phyloP scores from a whole-genome alignment of 2,888 invertebrate genomes.

The Gymnosoma rotundatum region DNA sequence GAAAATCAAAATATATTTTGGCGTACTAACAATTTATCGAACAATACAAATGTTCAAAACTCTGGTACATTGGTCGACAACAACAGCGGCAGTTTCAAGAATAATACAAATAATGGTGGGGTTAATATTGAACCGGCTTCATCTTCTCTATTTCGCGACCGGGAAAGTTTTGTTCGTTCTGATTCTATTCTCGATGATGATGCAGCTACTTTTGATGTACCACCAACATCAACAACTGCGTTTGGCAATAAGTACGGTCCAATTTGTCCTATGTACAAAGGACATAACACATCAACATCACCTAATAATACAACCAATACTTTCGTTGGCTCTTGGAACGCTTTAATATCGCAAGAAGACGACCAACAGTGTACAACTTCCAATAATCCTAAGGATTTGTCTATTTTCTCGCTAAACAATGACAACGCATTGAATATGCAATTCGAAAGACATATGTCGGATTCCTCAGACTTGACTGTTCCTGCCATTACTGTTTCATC shows the following conservation, averaged over 20 bases:
- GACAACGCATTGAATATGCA: constrained; percentile 60
- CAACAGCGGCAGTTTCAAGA: constrained; percentile 16
- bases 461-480: constrained; percentile 48
- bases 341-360: constrained; percentile 69
- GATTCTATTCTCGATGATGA: constrained; percentile 85
- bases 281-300: constrained; percentile 60
- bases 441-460: constrained; percentile 54
- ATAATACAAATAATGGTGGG: constrained; percentile 5
- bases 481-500: constrained; percentile 50
- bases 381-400: constrained; percentile 67
- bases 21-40: constrained; percentile 57
- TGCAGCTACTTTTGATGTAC: constrained; percentile 85
- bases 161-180: constrained; percentile 82
- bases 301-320: constrained; percentile 69
- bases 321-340: constrained; percentile 74
- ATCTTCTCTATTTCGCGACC: constrained; percentile 70
- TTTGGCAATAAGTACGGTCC: constrained; percentile 87
- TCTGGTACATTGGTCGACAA: constrained; percentile 25
- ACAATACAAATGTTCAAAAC: constrained; percentile 40
- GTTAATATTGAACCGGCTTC: constrained; percentile 69
- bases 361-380: constrained; percentile 47
- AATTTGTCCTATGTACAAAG: constrained; percentile 84
- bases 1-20: constrained; percentile 65
- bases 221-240: constrained; percentile 80
- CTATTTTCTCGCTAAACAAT: constrained; percentile 69